phyloP scores from a whole-genome alignment of 2,113 vertebrate species.

The Phasianus colchicus region DNA sequence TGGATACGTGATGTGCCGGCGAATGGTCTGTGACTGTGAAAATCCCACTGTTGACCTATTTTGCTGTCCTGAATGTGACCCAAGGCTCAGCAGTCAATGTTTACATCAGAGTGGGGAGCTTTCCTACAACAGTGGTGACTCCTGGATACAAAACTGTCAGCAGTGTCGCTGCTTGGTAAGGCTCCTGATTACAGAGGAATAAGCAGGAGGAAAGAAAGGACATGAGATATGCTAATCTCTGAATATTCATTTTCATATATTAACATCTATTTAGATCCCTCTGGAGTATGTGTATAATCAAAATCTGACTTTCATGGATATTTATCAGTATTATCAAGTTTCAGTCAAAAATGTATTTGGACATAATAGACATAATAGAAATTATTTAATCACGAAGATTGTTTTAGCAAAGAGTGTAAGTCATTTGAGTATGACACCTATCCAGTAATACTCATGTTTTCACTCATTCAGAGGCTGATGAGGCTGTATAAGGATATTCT shows the following conservation, averaged over 20 bases:
- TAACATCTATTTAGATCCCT: neutral
- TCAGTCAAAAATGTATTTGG: slow-evolving; percentile 4
- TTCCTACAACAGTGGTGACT: slow-evolving; percentile 93
- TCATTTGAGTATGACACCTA: neutral
- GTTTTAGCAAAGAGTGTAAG: neutral
- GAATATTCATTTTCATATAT: neutral
- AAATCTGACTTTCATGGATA: neutral
- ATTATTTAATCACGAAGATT: slow-evolving; percentile 5
- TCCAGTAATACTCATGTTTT: neutral
- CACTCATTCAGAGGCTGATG: neutral
- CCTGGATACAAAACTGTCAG: slow-evolving; percentile 96
- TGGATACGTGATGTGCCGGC: slow-evolving; percentile 94
- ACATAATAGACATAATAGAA: neutral
- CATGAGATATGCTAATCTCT: neutral
- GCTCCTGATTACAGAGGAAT: neutral
- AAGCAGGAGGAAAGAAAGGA: neutral
- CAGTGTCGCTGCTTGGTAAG: slow-evolving; percentile 97
- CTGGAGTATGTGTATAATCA: neutral
- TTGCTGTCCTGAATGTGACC: slow-evolving; percentile 97
- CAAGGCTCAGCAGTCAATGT: slow-evolving; percentile 93
- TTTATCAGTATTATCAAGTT: neutral
- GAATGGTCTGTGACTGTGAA: slow-evolving; percentile 99
- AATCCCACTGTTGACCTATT: slow-evolving; percentile 96
- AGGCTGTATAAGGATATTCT: neutral
- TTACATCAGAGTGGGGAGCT: slow-evolving; percentile 93